Evolutionary conservation across 92 coral and sea anemone genomes (phyloP), one percentile per base, ranked within the genome.

Genomic region (Micromussa lordhowensis): DNA sequence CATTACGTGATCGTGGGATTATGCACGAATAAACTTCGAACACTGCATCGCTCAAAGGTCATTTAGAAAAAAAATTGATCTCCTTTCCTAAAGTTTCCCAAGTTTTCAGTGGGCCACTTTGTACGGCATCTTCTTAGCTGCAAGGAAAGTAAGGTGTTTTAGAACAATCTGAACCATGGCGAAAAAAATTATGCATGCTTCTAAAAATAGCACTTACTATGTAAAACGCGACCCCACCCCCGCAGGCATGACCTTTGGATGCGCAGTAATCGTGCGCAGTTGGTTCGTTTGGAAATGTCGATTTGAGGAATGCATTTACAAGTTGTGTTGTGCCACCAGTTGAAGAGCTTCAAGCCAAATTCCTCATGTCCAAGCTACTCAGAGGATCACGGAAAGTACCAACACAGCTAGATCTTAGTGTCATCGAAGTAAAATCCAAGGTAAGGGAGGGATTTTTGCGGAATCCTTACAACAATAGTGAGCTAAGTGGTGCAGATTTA

Each of bases 381-480:
- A 95, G 89, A 88, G 92, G 93, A 84, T 86, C 98, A 70, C 93
- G 90, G 44, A 92, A 95, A 71, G 91, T 86, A 78, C 93, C 96
- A 49, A 94, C 96, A 58, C 96, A 96, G 70, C 73, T 95, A 19
- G 96, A 96, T 81, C 88, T 97, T 29, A 94, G 98, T 48, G 93
- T 91, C 34, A 92, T 95, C 24, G 99, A 97, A 83, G 95, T 97
- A 17, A 97, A 97, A 86, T 97, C 99, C 17, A 97, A 97, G 99
- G 99, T 97, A 91, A 82, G 89, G 32, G 68, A 18, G 34, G 15
- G 11, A 63, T 38, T 77, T 77, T 31, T 21, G 22, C 16, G 21
- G 75, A 77, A 77, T 68, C 35, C 51, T 77, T 68, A 28, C 34
- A 55, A 53, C 22, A 9, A 49, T n/a, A 34, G 53, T 55, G 7